Evolutionary conservation across 2,113 vertebrate species (phyloP).

Genomic region (Indicator maculatus): DNA sequence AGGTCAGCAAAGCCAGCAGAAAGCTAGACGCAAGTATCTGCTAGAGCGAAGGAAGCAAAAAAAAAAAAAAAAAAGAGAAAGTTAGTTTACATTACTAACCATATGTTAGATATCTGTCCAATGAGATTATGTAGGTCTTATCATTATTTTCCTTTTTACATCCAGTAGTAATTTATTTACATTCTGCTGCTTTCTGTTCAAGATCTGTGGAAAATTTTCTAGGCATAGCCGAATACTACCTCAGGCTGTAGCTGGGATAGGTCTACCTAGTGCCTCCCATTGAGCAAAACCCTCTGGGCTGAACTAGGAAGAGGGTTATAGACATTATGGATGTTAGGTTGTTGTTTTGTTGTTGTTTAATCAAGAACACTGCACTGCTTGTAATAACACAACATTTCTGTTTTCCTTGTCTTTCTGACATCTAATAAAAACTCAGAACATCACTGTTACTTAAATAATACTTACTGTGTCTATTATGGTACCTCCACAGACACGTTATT

Average conservation of each 20-base stretch:
- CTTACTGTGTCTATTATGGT: background rate
- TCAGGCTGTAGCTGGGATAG: background rate
- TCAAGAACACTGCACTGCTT: background rate
- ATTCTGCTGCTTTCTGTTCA: too few relatives aligned
- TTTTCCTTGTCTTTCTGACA: background rate
- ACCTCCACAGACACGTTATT: background rate
- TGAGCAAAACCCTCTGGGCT: rapidly evolving
- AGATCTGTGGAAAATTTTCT: too few relatives aligned
- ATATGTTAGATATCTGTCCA: too few relatives aligned
- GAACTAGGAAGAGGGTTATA: background rate
- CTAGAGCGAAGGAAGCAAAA: too few relatives aligned
- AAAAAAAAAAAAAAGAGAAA: too few relatives aligned
- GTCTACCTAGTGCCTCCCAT: background rate
- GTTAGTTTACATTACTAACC: too few relatives aligned
- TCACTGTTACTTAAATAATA: background rate
- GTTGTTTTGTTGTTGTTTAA: background rate
- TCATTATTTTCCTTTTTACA: too few relatives aligned
- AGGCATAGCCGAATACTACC: too few relatives aligned
- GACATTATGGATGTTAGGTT: background rate
- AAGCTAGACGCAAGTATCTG: too few relatives aligned
- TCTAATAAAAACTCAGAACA: background rate
- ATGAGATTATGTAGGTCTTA: too few relatives aligned
- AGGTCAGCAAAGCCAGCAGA: too few relatives aligned
- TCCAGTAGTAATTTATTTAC: too few relatives aligned
- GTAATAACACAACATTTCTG: background rate